Base-by-base conservation (phyloP, 2,113 vertebrate genomes). In the Epinephelus moara region DNA sequence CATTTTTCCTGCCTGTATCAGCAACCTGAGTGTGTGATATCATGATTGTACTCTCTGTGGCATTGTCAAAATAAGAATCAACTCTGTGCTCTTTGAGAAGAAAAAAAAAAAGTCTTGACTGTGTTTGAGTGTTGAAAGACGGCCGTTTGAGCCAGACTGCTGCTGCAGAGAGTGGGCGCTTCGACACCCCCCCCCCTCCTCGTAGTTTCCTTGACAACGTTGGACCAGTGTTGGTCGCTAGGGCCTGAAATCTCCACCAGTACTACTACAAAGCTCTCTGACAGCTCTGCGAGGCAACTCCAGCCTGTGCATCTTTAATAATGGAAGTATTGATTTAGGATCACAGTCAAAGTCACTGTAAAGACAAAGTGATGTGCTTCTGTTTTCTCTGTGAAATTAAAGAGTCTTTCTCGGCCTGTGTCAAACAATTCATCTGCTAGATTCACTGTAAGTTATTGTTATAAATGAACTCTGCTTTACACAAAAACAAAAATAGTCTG, bases 171-270 rank as follows among this genome's bases (percentile, higher is more conserved):
- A 85, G 85, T 87, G 85, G 88, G 86, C 19, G 70, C 85, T 75
- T 27, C 85, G 82, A 89, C 88, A 85, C 56, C 61, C 70, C 57
- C 73, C 80, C 49, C 21, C 27, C 56, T 19, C 21, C 37, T 18
- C 2, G 56, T 84, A 23, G 90, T 95, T 93, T 94, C 95, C 94
- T 85, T 93, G 93, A 89, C 91, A 91, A 95, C 94, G 37, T 33
- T 78, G 79, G 84, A 85, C 85, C 86, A 84, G 77, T 30, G 70
- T 86, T 86, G 91, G 89, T 89, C 67, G 72, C 85, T 84, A 63
- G 69, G 88, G 86, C 84, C 78, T 66, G 80, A 86, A 86, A 84
- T 86, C 81, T 78, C 66, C 64, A 83, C 23, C 76, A 77, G 68
- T 30, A 45, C 63, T 21, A 45, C 76, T 42, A 71, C 63, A 73